Evolutionary conservation across 2,113 vertebrate species (phyloP).

Genomic region (Formicarius rufipectus): DNA sequence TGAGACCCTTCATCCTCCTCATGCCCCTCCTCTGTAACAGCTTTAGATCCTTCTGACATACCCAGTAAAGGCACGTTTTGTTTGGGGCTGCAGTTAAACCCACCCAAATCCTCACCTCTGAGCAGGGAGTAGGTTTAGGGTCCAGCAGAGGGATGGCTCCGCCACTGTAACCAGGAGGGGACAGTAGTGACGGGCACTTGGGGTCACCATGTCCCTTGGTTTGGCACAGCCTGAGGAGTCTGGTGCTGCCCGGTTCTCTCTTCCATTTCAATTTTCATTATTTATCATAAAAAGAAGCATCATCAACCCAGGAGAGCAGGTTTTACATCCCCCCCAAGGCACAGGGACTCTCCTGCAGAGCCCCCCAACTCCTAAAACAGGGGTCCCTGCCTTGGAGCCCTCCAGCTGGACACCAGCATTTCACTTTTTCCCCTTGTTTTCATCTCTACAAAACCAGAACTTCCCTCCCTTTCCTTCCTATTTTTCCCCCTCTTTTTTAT

Average conservation of each 20-base stretch:
- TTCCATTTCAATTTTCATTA: slow-evolving; percentile 10
- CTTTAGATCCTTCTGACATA: no score
- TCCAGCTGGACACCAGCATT: neutral
- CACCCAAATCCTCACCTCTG: neutral
- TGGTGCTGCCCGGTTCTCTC: neutral
- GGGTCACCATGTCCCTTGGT: neutral
- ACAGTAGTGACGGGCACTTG: neutral
- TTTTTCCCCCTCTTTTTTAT: no score
- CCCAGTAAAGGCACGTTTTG: neutral
- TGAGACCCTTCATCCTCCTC: no score
- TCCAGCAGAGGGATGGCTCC: neutral
- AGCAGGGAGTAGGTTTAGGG: neutral
- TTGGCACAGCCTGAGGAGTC: neutral
- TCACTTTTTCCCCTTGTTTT: neutral
- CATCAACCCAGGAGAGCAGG: neutral
- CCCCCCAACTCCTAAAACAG: neutral
- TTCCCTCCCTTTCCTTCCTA: no score
- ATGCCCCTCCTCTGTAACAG: neutral
- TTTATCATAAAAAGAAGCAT: slow-evolving; percentile 24
- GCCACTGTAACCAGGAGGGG: no score
- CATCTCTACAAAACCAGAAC: neutral
- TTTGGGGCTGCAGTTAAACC: neutral
- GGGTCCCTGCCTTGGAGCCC: neutral
- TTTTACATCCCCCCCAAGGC: neutral
- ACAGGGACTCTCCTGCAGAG: neutral